Base-by-base conservation (phyloP, 2,797 vertebrate species). In the Hirundo rustica region DNA sequence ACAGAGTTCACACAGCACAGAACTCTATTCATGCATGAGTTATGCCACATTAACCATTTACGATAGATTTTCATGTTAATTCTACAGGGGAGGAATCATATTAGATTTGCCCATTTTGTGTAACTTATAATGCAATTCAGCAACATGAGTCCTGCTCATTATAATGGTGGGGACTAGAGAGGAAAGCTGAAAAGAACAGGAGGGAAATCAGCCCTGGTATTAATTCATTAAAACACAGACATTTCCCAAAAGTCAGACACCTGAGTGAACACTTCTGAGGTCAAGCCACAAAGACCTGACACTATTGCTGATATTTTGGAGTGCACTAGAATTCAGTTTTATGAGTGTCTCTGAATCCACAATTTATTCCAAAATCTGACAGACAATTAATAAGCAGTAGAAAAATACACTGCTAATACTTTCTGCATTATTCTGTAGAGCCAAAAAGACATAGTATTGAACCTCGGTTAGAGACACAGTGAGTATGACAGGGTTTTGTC, bases 1-100 rank as follows among this genome's bases (percentile, higher is more conserved):
- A 91, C 74, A 81, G 45, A 84, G 73, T 94, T 94, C 67, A 88
- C 84, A 73, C 44, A 42, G 91, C 85, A 94, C 90, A 85, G 73
- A 88, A 84, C 68, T 81, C 94, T 70, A 73, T 89, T 94, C 88
- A 87, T 57, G 80, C 79, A 77, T 48, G 91, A 93, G 85, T 92
- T 97, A 81, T 93, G 86, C 84, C 93, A 96, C 82, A 78, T 94
- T 95, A 95, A 96, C 93, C 94, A 92, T 95, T 95, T 95, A 93
- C 27, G 61, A 92, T 60, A 92, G 80, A 94, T 96, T 95, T 96
- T 94, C 70, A 84, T 79, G 77, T 95, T 96, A 96, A 96, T 95
- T 94, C 92, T 96, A 84, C 61, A 86, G 87, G 82, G 90, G 73
- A 89, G 61, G 91, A 96, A 95, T 89, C 70, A 60, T 66, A 96